Percentiles rank a stretch among this genome's conserved stretches.
Conservation (phyloP, 2,888 invertebrate species). For the Dryomyza anilis region DNA sequence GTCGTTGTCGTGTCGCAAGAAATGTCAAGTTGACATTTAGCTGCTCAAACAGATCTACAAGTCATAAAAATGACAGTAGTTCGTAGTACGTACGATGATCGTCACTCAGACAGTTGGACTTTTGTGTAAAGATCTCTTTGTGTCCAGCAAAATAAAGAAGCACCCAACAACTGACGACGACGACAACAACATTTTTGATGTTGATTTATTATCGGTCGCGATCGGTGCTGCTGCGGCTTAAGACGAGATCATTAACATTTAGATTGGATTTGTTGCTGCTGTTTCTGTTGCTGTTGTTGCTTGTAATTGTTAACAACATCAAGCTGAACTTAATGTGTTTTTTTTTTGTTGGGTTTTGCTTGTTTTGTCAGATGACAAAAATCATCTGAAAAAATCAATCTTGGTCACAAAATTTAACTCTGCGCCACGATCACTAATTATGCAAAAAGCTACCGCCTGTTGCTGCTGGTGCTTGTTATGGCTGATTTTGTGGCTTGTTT, state of each 20-base stretch:
- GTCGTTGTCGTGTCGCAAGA: constrained; percentile 25
- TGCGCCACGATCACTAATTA: constrained; percentile 6
- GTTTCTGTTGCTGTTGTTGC: constrained; percentile 4
- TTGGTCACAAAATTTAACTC: constrained; percentile 8
- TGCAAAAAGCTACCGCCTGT: constrained; percentile 1
- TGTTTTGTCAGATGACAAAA: constrained; percentile 17
- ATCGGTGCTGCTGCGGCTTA: constrained; percentile 32
- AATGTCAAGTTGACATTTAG: constrained; percentile 27
- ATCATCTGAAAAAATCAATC: too few species aligned
- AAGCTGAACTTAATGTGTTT: constrained; percentile 16
- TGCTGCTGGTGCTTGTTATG: neutral
- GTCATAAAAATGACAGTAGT: constrained; percentile 26
- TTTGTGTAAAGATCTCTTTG: neutral
- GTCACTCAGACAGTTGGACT: neutral
- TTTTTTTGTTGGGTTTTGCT: neutral
- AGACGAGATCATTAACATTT: constrained; percentile 42
- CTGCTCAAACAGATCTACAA: neutral
- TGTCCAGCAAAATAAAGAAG: neutral
- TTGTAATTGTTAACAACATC: constrained; percentile 14
- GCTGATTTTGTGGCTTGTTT: neutral
- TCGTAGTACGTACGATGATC: neutral
- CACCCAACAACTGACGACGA: neutral
- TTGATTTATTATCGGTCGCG: constrained; percentile 42
- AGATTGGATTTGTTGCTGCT: constrained; percentile 37
- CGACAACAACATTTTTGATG: neutral